Conservation (phyloP, 2,797 vertebrate species). For the Hippopotamyrus pictus region DNA sequence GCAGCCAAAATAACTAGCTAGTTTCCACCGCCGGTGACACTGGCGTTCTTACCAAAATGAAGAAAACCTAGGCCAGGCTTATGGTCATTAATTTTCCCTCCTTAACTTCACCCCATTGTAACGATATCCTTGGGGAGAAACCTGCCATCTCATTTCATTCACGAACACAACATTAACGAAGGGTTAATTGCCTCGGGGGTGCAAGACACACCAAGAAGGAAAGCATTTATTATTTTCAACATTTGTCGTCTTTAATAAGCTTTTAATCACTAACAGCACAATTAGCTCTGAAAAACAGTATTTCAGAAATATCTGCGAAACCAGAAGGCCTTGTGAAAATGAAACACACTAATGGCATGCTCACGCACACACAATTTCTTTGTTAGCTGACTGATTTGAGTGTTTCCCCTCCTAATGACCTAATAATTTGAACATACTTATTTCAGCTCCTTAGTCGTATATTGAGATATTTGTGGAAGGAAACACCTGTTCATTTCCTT, state of each 20-base stretch:
- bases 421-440: conserved; percentile 64
- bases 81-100: conserved; percentile 41
- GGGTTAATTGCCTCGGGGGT: conserved; percentile 39
- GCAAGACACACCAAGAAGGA: conserved; percentile 32
- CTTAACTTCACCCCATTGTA: conserved; percentile 24
- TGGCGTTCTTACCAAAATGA: conserved; percentile 21
- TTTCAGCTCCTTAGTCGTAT: conserved; percentile 58
- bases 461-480: conserved; percentile 50
- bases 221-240: conserved; percentile 47
- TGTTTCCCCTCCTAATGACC: conserved; percentile 63
- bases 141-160: conserved; percentile 33
- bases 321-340: conserved; percentile 30
- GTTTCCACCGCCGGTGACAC: conserved; percentile 15
- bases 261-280: conserved; percentile 47
- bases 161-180: conserved; percentile 43
- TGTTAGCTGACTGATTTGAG: conserved; percentile 50
- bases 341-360: conserved; percentile 22
- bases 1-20: background rate
- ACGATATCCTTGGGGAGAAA: conserved; percentile 20
- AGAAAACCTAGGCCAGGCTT: conserved; percentile 20
- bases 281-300: conserved; percentile 37
- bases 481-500: conserved; percentile 62
- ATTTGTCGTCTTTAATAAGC: conserved; percentile 36
- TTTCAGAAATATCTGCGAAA: conserved; percentile 29
- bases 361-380: conserved; percentile 39